A percentile compares a stretch with the other conserved stretches of the same genome.
Conservation (phyloP, 2,888 invertebrate species). For the Caenorhabditis sinica region DNA sequence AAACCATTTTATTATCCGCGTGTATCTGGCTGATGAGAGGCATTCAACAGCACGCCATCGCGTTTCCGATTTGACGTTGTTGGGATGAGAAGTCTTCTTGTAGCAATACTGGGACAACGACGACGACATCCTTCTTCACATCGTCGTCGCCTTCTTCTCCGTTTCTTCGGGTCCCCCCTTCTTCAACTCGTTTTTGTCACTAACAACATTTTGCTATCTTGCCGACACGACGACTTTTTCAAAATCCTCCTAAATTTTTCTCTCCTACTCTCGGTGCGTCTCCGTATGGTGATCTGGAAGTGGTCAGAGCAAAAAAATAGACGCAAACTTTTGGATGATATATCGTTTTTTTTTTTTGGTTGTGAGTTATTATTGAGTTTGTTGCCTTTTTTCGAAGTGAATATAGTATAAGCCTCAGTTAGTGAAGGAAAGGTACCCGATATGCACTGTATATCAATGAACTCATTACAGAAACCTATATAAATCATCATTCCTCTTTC, state of each 20-base stretch:
- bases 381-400: constrained; percentile 23
- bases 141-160: constrained; percentile 32
- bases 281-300: constrained; percentile 5
- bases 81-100: constrained; percentile 52
- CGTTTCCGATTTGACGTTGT: constrained; percentile 66
- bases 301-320: constrained; percentile 26
- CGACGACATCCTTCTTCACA: constrained; percentile 55
- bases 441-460: too few relatives aligned
- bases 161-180: constrained; percentile 29
- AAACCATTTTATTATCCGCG: constrained; percentile 69
- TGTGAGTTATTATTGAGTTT: constrained; percentile 51
- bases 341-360: constrained; percentile 17
- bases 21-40: constrained; percentile 69
- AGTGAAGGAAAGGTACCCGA: too few relatives aligned
- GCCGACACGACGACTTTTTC: constrained; percentile 46
- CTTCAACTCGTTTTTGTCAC: constrained; percentile 64
- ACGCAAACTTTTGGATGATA: constrained; percentile 39
- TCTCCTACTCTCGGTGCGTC: not conserved
- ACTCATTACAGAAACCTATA: too few relatives aligned
- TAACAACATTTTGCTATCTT: constrained; percentile 62
- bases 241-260: constrained; percentile 22
- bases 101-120: constrained; percentile 46
- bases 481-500: too few relatives aligned
- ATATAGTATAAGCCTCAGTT: not conserved
- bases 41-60: constrained; percentile 71